Evolutionary conservation across 1,140 invertebrate species (phyloP).

Genomic region (Bombus turneri): DNA sequence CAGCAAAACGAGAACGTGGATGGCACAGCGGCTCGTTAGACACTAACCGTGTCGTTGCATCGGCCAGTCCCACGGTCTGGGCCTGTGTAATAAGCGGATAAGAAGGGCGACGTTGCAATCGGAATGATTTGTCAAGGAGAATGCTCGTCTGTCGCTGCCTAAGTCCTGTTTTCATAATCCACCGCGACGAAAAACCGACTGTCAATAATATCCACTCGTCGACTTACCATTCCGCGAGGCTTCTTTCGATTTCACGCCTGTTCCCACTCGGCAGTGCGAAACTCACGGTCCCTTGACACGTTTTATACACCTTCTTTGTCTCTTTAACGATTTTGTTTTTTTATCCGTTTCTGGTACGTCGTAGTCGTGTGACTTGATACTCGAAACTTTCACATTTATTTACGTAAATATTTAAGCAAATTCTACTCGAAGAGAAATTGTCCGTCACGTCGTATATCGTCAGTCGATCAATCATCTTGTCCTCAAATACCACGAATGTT

Average conservation of each 20-base stretch:
- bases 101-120: conserved; percentile 32
- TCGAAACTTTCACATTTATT: no score
- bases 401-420: no score
- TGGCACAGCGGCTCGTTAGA: conserved; percentile 38
- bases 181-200: conserved; percentile 60
- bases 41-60: conserved; percentile 43
- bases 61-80: conserved; percentile 43
- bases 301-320: background rate
- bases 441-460: no score
- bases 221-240: conserved; percentile 7
- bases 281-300: background rate
- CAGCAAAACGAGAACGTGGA: conserved; percentile 3
- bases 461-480: no score
- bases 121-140: conserved; percentile 71
- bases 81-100: conserved; percentile 56
- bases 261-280: background rate
- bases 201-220: conserved; percentile 35
- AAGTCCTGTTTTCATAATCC: conserved; percentile 75
- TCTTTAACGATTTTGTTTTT: background rate
- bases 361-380: no score
- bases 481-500: no score
- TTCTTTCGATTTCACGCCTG: background rate
- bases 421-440: no score
- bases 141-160: conserved; percentile 24
- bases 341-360: background rate